Base-by-base conservation (phyloP, 2,888 invertebrate species). In the Phalangium opilio region DNA sequence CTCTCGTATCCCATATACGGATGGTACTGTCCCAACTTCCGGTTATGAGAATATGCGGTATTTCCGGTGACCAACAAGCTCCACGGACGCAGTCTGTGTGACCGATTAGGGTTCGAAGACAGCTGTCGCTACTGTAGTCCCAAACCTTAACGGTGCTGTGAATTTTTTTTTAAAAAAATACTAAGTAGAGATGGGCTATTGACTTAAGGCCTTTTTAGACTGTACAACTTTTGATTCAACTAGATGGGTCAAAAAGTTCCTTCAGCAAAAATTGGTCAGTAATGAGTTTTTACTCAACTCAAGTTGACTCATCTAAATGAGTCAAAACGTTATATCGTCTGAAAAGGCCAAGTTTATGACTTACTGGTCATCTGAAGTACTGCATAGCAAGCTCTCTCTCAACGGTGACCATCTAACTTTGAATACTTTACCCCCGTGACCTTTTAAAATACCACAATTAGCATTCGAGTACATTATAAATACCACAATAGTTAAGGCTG, bases 11-110 rank as follows among this genome's bases (percentile, higher is more conserved):
- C 69, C 69, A 69, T 33, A 68, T 60, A 12, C 65, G 56, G 15
- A 68, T 64, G 3, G 63, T 61, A 44, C 57, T 60, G 54, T 69
- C 69, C 69, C 69, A 69, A 54, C 65, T 64, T 20, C 68, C 69
- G 2, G 67, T 66, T 32, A 65, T 55, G 27, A 69, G 57, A 20
- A 68, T 55, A 54, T 65, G 64, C 3, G 68, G 65, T 15, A 68
- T 54, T 55, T 68, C 69, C 3, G 64, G 60, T 56, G 62, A 65
- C 69, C 69, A 69, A 12, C 63, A 50, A 7, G 68, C 53, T 19
- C 67, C 69, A 41, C 68, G 58, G 2, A 68, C 64, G 17, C 64
- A 64, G 32, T 59, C 63, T 4, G 59, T 60, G 56, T 69, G 69
- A 11, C 67, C 68, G 20, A 54, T 55, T n/a, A 69, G 57, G 3